phyloP scores from a whole-genome alignment of 2,113 vertebrate species.

The Dipodomys stephensi region DNA sequence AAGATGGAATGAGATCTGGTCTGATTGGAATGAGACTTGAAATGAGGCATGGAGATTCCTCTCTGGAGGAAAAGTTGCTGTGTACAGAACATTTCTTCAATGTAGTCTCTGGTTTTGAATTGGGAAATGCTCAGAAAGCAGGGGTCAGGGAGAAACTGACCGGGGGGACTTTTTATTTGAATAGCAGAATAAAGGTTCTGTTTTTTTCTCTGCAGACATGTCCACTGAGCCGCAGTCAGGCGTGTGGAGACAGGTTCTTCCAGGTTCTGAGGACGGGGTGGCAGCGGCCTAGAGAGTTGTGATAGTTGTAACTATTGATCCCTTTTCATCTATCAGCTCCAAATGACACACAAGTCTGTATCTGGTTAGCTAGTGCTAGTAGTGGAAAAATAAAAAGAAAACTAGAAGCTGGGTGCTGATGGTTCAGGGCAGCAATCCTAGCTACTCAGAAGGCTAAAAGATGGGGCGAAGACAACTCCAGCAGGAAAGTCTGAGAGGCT shows the following conservation, averaged over 20 bases:
- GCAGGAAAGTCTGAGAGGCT: too few relatives aligned
- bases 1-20: not conserved
- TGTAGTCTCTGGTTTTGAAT: constrained; percentile 2
- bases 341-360: not conserved
- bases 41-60: not conserved
- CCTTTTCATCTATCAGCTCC: not conserved
- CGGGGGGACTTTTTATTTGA: not conserved
- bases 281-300: not conserved
- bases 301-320: not conserved
- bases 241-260: not conserved
- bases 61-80: accelerated
- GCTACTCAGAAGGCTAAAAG: too few relatives aligned
- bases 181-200: not conserved
- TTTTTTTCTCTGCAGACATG: not conserved
- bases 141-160: not conserved
- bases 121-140: not conserved
- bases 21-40: too few relatives aligned
- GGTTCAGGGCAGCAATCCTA: too few relatives aligned
- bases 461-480: too few relatives aligned
- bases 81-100: not conserved
- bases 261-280: not conserved
- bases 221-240: not conserved
- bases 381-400: not conserved
- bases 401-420: too few relatives aligned
- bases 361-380: not conserved